Conservation (phyloP, 1,140 invertebrate species). For the Vanessa tameamea region DNA sequence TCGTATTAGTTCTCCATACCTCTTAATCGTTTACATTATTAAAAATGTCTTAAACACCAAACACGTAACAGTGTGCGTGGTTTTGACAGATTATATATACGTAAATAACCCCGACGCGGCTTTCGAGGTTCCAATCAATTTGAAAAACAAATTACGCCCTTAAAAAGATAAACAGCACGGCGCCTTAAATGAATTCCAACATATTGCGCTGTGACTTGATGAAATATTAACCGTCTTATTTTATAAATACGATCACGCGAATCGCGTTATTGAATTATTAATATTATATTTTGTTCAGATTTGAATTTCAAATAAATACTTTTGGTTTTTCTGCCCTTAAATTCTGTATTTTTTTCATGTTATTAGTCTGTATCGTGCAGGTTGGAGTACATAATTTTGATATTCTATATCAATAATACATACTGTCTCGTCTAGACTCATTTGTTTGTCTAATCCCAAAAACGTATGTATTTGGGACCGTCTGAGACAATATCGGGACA, state of each 20-base stretch:
- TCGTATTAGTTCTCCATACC: neutral
- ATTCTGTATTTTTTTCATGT: no score
- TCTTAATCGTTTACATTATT: neutral
- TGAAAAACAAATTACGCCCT: slow-evolving; percentile 34
- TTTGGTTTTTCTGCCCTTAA: neutral
- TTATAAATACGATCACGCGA: slow-evolving; percentile 6
- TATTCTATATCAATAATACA: no score
- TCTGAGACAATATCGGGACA: neutral
- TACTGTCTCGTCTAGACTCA: no score
- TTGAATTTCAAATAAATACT: no score
- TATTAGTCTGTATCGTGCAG: no score
- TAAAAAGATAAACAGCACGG: slow-evolving; percentile 29
- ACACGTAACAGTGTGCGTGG: neutral
- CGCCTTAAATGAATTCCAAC: slow-evolving; percentile 21
- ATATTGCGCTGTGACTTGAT: slow-evolving; percentile 14
- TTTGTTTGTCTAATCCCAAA: no score
- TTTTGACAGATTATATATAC: slow-evolving; percentile 4
- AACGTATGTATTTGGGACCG: neutral
- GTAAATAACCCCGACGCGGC: neutral
- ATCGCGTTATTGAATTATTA: slow-evolving; percentile 1
- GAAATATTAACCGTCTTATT: slow-evolving; percentile 26
- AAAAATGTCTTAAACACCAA: neutral
- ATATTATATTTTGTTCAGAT: no score
- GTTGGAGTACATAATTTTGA: no score
- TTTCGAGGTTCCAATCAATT: slow-evolving; percentile 22